phyloP scores from a whole-genome alignment of 2,888 invertebrate genomes.

The Autographa gamma region DNA sequence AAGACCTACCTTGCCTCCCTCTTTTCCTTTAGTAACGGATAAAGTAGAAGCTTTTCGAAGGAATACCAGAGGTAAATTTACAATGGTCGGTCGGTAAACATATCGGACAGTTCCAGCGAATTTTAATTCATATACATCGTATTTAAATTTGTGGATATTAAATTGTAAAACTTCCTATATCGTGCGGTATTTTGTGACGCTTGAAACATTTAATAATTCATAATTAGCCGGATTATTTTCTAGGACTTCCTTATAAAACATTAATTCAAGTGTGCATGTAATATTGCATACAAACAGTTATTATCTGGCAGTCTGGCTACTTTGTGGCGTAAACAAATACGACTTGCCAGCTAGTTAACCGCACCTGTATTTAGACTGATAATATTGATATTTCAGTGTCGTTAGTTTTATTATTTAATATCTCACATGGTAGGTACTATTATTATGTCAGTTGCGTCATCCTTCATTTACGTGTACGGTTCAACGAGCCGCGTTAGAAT shows the following conservation, averaged over 20 bases:
- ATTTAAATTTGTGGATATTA: slow-evolving; percentile 40
- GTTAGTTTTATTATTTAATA: slow-evolving; percentile 37
- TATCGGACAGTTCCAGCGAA: slow-evolving; percentile 23
- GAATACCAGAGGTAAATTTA: slow-evolving; percentile 26
- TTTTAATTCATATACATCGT: slow-evolving; percentile 32
- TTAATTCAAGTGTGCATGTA: slow-evolving; percentile 8
- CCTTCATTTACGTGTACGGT: slow-evolving; percentile 53
- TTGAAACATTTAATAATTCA: slow-evolving; percentile 50
- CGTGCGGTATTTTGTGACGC: slow-evolving; percentile 35
- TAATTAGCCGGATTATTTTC: slow-evolving; percentile 44
- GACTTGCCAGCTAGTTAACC: slow-evolving; percentile 11
- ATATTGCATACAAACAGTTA: slow-evolving; percentile 12
- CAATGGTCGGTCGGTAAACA: slow-evolving; percentile 18
- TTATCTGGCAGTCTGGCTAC: slow-evolving; percentile 11
- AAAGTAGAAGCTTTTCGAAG: slow-evolving; percentile 5
- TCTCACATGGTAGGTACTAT: slow-evolving; percentile 14
- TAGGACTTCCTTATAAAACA: slow-evolving; percentile 16
- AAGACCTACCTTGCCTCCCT: slow-evolving; percentile 36
- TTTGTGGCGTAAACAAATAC: slow-evolving; percentile 31
- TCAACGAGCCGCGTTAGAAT: slow-evolving; percentile 64
- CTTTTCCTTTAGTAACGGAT: slow-evolving; percentile 9
- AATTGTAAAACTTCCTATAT: slow-evolving; percentile 45
- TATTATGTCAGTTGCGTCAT: slow-evolving; percentile 45
- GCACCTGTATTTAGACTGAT: slow-evolving; percentile 23
- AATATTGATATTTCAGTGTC: slow-evolving; percentile 30